Base-by-base conservation (phyloP, 1,140 invertebrate species). In the Semibalanus balanoides region DNA sequence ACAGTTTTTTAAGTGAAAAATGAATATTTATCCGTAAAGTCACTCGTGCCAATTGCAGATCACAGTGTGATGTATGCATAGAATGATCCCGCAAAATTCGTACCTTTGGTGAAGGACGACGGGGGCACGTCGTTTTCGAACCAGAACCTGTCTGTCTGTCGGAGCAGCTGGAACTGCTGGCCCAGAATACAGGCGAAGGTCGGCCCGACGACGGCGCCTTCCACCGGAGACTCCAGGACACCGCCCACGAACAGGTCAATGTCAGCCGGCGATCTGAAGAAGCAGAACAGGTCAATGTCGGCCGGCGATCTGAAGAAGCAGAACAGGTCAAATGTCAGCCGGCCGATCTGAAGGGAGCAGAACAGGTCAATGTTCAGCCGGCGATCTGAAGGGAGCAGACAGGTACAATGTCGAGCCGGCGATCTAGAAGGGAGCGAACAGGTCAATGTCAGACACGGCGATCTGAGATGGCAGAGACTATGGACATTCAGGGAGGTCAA, bases 191-290 rank as follows among this genome's bases (percentile, higher is more conserved):
- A 98, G 76, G 89, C 86, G 83, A 99, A 98, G 0, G 96, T 89
- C 0, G 96, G 95, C 0, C 97, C 97, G 5, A 99, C 88, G 83
- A 93, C 91, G 0, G 92, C 93, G 31, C 91, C 93, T 3, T 90
- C 88, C 17, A 87, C 79, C 81, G 92, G 91, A 82, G 96, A 93
- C 85, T 99, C 97, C 27, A 96, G 85, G 78, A 99, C 90, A 9
- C 95, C 97, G 19, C 96, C 97, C 28, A 98, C 94, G 90, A 93
- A 99, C 5, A 98, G 87, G 83, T 99, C 97, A 79, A 99, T 90
- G 81, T 99, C 99, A 85, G 93, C 88, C n/a, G 29, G 28, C n/a
- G 70, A 72, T n/a, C 70, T 72, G 51, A 1, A 19, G 51, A 1
- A n/a, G n/a, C n/a, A n/a, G 90, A 93, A 99, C 5, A 98, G 87